Percentiles rank a stretch among this genome's conserved stretches.
These are phyloP conservation scores for Nylanderia fulva DNA, from an alignment of 1,140 invertebrate genomes.

Conservation along the genomic window DNA sequence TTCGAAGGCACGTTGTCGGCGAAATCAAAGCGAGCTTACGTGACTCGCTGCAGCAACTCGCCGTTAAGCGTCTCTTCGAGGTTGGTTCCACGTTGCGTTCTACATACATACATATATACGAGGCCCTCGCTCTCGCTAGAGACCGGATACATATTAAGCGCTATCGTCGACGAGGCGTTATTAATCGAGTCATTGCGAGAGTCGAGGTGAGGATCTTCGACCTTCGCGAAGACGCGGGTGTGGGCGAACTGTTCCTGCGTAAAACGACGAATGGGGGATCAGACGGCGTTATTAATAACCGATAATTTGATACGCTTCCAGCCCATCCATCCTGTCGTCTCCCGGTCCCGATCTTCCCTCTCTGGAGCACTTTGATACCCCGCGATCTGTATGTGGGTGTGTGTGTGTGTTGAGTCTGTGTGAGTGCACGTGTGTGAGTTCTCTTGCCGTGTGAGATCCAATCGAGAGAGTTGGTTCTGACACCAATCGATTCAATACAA, in stretches of 20 bases:
- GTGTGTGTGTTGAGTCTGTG: background rate
- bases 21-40: constrained; percentile 78
- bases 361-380: constrained; percentile 41
- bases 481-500: constrained; percentile 37
- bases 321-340: constrained; percentile 73
- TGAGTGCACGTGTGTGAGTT: constrained; percentile 2
- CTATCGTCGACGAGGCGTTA: constrained; percentile 80
- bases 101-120: too few species aligned
- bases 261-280: constrained; percentile 58
- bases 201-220: constrained; percentile 74
- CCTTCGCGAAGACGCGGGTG: constrained; percentile 62
- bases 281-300: constrained; percentile 82
- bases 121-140: constrained; percentile 4
- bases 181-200: constrained; percentile 84
- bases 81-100: constrained; percentile 38
- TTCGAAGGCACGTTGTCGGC: constrained; percentile 72
- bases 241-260: constrained; percentile 30
- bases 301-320: constrained; percentile 82
- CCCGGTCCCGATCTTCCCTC: constrained; percentile 66
- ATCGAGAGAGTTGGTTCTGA: constrained; percentile 31
- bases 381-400: background rate
- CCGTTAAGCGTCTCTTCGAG: constrained; percentile 46
- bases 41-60: constrained; percentile 43
- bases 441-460: constrained; percentile 29
- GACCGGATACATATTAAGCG: constrained; percentile 73